Base-by-base conservation (phyloP, 2,113 vertebrate genomes). In the Lasiurus borealis region DNA sequence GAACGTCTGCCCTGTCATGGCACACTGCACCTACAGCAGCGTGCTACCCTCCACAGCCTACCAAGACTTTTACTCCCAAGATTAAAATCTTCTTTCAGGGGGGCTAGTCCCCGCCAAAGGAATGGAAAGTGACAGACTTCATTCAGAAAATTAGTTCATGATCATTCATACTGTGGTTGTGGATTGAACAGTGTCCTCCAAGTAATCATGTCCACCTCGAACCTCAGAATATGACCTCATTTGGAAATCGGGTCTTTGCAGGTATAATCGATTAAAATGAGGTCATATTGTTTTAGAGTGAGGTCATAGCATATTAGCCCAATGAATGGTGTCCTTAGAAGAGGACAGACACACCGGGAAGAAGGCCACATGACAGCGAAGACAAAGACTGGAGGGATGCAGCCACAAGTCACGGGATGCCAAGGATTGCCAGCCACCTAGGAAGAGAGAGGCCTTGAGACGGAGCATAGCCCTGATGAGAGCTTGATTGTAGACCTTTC, bases 341-440 rank as follows among this genome's bases (percentile, higher is more conserved):
- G 50, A 54, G 77, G 57, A 85, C 1, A 88, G 71, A 89, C 62
- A 25, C 27, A 8, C 0, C 29, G 48, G 14, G 25, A 16, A 69
- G 29, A 48, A 19, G 44, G 23, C 23, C 16, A 25, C 8, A 23
- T 29, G 36, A 71, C 5, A 0, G 44, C 14, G 31, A 48, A 92
- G 19, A 18, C 14, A 29, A 14, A 46, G 44, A 19, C 27, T 18
- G 13, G 27, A 76, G 29, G 7, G 73, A 57, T 0, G 2, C 18
- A 4, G 34, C 14, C 2, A 23, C 11, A 27, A n/a, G 21, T 27
- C 72, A n/a, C 76, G 15, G 27, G 16, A 52, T 2, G 18, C 14
- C 10, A 25, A 31, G 34, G 23, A 34, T 2, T 1, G 40, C 14
- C 2, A 1, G 8, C 11, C 46, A 23, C 68, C 4, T 11, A n/a